These are phyloP conservation scores for Cryptocheilus praepositus DNA, from an alignment of 2,888 invertebrate genomes.

Conservation along the genomic window DNA sequence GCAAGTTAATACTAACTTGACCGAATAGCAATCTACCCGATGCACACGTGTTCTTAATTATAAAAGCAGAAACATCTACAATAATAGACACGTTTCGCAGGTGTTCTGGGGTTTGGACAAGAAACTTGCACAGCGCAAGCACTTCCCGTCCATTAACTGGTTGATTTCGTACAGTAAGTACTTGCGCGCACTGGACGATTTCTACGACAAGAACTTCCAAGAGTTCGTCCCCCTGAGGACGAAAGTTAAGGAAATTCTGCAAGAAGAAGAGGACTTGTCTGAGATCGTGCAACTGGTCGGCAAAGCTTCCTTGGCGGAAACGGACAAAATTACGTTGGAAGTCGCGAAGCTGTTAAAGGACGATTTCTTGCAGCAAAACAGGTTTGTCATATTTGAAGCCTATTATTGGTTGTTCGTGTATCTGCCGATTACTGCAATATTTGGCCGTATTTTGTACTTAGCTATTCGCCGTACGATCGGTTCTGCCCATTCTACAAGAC, in stretches of 20 bases:
- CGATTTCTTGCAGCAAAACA: slow-evolving; percentile 99
- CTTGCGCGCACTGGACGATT: slow-evolving; percentile 98
- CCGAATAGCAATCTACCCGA: neutral
- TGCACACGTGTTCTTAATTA: neutral
- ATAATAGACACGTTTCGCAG: slow-evolving; percentile 36
- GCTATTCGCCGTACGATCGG: slow-evolving; percentile 93
- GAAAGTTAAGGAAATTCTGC: slow-evolving; percentile 95
- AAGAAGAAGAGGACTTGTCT: slow-evolving; percentile 99
- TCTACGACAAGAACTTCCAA: slow-evolving; percentile 98
- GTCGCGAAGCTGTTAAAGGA: slow-evolving; percentile 98
- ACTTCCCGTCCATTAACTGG: slow-evolving; percentile 99
- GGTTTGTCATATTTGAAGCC: slow-evolving; percentile 71
- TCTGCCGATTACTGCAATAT: neutral
- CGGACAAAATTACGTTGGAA: slow-evolving; percentile 99
- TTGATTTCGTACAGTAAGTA: slow-evolving; percentile 98
- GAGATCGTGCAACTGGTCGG: slow-evolving; percentile 99
- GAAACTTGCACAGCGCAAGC: slow-evolving; percentile 98
- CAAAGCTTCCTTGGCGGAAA: slow-evolving; percentile 98
- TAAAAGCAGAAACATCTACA: neutral
- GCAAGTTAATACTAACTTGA: no score
- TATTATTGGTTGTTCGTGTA: neutral
- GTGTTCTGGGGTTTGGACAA: slow-evolving; percentile 99
- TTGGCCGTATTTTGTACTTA: slow-evolving; percentile 58
- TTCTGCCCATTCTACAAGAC: slow-evolving; percentile 99
- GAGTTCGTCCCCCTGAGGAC: slow-evolving; percentile 98